phyloP scores from a whole-genome alignment of 2,888 invertebrate species.

The Caenorhabditis sinica region DNA sequence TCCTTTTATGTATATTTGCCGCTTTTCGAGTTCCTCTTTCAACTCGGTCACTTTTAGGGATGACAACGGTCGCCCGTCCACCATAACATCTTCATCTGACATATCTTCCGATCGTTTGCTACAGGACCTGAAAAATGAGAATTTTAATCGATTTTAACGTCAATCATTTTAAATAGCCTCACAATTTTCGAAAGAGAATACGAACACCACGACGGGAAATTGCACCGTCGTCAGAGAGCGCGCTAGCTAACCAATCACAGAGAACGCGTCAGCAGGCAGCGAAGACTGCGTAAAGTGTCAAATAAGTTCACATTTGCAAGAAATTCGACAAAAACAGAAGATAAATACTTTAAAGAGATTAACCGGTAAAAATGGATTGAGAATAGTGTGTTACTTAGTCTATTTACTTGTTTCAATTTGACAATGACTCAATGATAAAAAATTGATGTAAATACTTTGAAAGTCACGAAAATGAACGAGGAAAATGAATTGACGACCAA shows the following conservation, averaged over 20 bases:
- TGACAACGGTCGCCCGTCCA: constrained; percentile 72
- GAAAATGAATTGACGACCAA: too few species aligned
- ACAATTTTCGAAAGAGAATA: constrained; percentile 11
- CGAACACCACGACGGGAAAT: constrained; percentile 35
- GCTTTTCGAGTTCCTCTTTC: constrained; percentile 74
- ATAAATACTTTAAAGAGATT: too few species aligned
- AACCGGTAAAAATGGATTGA: too few species aligned
- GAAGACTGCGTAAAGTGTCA: background rate
- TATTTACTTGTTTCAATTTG: too few species aligned
- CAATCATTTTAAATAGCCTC: background rate
- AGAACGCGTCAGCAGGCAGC: constrained; percentile 14
- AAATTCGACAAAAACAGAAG: too few species aligned
- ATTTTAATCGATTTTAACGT: background rate
- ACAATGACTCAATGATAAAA: too few species aligned
- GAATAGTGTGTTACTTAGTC: too few species aligned
- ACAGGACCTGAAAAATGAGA: background rate
- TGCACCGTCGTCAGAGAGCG: constrained; percentile 1
- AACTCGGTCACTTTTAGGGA: constrained; percentile 78
- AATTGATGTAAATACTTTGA: too few species aligned
- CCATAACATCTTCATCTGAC: constrained; percentile 71
- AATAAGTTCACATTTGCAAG: background rate
- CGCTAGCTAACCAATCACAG: constrained; percentile 13
- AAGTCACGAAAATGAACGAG: too few species aligned
- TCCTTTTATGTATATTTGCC: constrained; percentile 75
- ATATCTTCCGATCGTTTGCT: constrained; percentile 36